Conservation (phyloP, 2,113 vertebrate genomes). For the Columba livia region DNA sequence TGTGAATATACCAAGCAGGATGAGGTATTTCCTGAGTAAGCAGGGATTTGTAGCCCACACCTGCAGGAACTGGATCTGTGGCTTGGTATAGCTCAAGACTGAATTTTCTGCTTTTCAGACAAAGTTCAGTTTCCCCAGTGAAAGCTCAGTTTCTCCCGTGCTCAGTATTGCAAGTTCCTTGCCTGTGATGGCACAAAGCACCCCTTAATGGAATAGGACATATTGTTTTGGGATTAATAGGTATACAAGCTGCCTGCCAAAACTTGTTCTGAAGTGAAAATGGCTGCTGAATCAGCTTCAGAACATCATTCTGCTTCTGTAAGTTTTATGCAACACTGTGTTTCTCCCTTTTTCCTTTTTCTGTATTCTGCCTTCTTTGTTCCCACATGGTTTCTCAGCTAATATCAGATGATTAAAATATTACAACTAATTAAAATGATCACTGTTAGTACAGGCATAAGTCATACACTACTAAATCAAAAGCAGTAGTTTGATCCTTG, state of each 20-base stretch:
- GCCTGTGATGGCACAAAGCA: not conserved
- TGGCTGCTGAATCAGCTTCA: not conserved
- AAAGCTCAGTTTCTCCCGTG: not conserved
- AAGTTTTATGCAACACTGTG: not conserved
- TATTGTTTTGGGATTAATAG: not conserved
- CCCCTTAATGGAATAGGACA: not conserved
- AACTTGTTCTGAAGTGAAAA: not conserved
- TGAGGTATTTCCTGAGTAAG: constrained; percentile 13
- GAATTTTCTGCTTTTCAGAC: not conserved
- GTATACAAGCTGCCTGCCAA: not conserved
- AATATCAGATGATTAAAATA: constrained; percentile 9
- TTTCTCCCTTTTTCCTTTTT: not conserved
- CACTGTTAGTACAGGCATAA: not conserved
- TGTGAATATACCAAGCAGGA: not conserved
- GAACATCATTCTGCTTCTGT: not conserved
- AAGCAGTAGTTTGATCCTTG: not conserved
- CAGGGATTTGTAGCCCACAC: not conserved
- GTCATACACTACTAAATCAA: not conserved
- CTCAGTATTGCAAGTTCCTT: not conserved
- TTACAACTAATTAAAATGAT: not conserved
- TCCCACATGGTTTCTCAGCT: not conserved
- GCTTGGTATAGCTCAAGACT: not conserved
- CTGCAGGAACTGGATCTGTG: not conserved
- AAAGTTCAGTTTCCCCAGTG: not conserved
- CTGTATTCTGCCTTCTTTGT: not conserved